phyloP scores from a whole-genome alignment of 2,797 vertebrate genomes.

The Girardinus metallicus region DNA sequence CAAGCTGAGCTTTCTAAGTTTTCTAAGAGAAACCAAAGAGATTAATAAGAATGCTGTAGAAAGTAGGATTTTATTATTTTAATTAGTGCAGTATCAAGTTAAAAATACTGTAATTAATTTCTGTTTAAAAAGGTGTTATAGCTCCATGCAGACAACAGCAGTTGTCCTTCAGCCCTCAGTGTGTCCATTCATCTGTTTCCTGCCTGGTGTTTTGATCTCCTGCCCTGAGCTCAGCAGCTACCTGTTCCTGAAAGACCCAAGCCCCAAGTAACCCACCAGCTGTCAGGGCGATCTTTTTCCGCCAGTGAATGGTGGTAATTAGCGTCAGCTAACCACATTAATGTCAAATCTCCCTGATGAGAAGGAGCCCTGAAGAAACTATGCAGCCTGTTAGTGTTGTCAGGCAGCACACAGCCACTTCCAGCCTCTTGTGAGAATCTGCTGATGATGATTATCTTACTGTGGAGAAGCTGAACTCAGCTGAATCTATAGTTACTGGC shows the following conservation, averaged over 20 bases:
- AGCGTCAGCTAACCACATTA: conserved; percentile 54
- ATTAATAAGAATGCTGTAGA: background rate
- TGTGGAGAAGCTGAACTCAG: background rate
- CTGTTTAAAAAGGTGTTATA: background rate
- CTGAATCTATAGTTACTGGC: background rate
- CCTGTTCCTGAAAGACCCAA: conserved; percentile 1
- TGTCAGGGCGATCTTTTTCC: conserved; percentile 17
- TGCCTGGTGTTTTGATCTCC: background rate
- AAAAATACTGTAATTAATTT: background rate
- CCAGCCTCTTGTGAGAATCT: background rate
- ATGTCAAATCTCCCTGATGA: conserved; percentile 40
- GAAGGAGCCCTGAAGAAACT: conserved; percentile 31
- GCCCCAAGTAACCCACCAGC: conserved; percentile 5
- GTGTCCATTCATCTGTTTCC: background rate
- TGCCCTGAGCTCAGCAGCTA: background rate
- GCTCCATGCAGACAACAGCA: background rate
- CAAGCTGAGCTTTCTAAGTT: background rate
- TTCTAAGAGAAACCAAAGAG: background rate
- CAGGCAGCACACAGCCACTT: conserved; percentile 1
- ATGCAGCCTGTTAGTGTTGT: conserved; percentile 10
- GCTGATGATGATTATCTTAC: conserved; percentile 8
- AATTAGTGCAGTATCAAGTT: background rate
- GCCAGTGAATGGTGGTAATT: conserved; percentile 45
- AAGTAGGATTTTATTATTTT: background rate
- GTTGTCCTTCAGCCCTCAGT: background rate